These are phyloP conservation scores for Yponomeuta sedellus DNA, from an alignment of 2,888 invertebrate species.

Conservation along the genomic window DNA sequence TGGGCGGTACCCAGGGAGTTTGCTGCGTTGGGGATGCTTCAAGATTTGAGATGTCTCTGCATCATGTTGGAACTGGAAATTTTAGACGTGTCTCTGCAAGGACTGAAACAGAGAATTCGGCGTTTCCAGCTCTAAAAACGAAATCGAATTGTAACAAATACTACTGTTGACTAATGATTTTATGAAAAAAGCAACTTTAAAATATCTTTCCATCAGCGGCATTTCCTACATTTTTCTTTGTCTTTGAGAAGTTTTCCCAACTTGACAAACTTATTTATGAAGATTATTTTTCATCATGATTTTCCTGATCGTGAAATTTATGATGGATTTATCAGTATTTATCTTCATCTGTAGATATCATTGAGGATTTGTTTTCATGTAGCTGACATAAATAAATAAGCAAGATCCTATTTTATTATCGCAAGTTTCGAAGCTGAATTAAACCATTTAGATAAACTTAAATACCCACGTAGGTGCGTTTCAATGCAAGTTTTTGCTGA, in stretches of 20 bases:
- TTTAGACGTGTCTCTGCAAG: not conserved
- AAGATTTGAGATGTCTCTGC: constrained; percentile 19
- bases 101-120: no score
- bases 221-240: not conserved
- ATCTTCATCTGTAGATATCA: not conserved
- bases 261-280: no score
- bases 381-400: not conserved
- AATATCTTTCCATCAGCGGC: not conserved
- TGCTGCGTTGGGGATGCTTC: constrained; percentile 13
- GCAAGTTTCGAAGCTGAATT: not conserved
- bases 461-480: no score
- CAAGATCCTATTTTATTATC: not conserved
- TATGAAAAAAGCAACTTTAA: not conserved
- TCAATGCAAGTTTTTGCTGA: no score
- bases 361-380: not conserved
- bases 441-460: not conserved
- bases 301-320: no score
- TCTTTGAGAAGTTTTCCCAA: not conserved
- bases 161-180: not conserved
- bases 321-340: not conserved
- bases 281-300: no score
- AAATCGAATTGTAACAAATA: no score
- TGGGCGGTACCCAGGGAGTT: not conserved
- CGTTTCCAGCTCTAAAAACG: no score
- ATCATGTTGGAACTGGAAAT: constrained; percentile 20